Conservation (phyloP, 2,113 vertebrate species). For the Brienomyrus longianalis region DNA sequence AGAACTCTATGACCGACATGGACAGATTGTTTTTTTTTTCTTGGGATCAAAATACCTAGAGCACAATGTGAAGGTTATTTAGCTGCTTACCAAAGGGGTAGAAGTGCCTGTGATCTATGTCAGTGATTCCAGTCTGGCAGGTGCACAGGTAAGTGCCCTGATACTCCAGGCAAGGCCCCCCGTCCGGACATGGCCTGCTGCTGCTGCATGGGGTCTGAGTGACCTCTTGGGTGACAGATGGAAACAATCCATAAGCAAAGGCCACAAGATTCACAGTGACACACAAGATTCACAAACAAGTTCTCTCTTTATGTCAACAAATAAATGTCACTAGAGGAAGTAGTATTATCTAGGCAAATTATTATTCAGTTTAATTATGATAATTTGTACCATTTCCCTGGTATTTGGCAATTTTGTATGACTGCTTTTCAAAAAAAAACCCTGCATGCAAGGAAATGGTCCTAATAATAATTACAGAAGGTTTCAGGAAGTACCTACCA, state of each 20-base stretch:
- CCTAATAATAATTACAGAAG: background rate
- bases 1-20: background rate
- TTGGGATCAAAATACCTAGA: background rate
- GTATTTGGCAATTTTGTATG: background rate
- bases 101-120: conserved; percentile 69
- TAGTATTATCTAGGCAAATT: background rate
- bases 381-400: background rate
- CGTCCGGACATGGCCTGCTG: conserved; percentile 81
- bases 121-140: conserved; percentile 69
- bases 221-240: conserved; percentile 66
- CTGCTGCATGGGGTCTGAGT: conserved; percentile 83
- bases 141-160: conserved; percentile 86
- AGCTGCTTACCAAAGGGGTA: conserved; percentile 54
- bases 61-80: background rate
- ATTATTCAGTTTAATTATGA: background rate
- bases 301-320: background rate
- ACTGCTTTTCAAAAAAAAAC: background rate
- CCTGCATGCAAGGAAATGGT: background rate
- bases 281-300: background rate
- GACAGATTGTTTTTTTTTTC: background rate
- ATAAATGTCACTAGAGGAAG: background rate
- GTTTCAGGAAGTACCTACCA: conserved; percentile 62
- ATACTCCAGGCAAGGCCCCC: conserved; percentile 88
- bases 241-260: background rate
- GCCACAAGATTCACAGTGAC: background rate